Conservation (phyloP, 2,888 invertebrate genomes). For the Actias luna region DNA sequence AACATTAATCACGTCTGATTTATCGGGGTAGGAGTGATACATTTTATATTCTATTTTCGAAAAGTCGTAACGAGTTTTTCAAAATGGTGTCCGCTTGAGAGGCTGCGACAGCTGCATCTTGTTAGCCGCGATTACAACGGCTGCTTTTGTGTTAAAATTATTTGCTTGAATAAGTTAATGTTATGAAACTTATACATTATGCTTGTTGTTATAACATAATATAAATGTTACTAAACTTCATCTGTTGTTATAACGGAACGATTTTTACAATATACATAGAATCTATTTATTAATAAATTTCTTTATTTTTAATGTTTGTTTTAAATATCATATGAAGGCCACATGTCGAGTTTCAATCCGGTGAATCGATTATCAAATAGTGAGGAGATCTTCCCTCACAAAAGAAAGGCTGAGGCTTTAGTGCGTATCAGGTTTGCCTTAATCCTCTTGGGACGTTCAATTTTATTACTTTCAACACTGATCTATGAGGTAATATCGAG, state of each 20-base stretch:
- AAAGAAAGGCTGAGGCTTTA: conserved; percentile 69
- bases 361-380: conserved; percentile 74
- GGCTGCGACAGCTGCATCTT: conserved; percentile 77
- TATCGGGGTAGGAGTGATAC: conserved; percentile 79
- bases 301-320: conserved; percentile 47
- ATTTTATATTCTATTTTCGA: conserved; percentile 81
- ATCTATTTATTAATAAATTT: conserved; percentile 61
- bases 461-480: conserved; percentile 76
- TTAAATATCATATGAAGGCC: conserved; percentile 42
- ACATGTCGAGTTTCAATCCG: conserved; percentile 47
- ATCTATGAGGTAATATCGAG: conserved; percentile 70
- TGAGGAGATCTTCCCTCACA: conserved; percentile 50
- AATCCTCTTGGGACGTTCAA: conserved; percentile 73
- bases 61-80: conserved; percentile 74
- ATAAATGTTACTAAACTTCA: conserved; percentile 52
- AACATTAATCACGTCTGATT: conserved; percentile 79
- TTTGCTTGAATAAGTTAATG: conserved; percentile 66
- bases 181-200: conserved; percentile 43
- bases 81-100: conserved; percentile 72
- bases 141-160: conserved; percentile 72
- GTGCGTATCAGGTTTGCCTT: conserved; percentile 74
- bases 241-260: conserved; percentile 67
- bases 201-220: conserved; percentile 41
- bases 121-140: conserved; percentile 69
- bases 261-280: conserved; percentile 27